phyloP scores from a whole-genome alignment of 2,113 vertebrate species.

The Menura novaehollandiae region DNA sequence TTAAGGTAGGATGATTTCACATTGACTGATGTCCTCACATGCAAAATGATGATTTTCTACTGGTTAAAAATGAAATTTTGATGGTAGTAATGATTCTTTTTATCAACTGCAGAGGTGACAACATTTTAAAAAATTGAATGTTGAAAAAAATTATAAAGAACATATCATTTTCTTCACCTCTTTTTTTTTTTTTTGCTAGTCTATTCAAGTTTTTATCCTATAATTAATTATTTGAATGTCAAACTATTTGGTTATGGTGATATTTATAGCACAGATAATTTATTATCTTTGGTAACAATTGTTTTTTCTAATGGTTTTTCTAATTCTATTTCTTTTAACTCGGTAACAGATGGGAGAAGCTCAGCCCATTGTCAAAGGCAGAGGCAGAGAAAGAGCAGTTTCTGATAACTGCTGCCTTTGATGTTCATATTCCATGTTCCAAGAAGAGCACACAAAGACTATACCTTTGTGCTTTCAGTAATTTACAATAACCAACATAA shows the following conservation, averaged over 20 bases:
- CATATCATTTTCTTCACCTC: rapidly evolving
- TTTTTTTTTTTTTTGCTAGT: neutral
- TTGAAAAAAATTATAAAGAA: neutral
- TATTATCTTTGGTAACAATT: neutral
- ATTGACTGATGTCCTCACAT: neutral
- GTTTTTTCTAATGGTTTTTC: neutral
- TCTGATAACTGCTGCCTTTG: neutral
- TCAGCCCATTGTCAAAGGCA: neutral
- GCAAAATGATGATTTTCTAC: neutral
- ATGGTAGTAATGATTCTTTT: neutral
- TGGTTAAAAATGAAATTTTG: neutral
- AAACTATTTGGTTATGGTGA: neutral
- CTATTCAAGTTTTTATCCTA: neutral
- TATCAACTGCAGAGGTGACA: neutral
- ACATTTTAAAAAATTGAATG: neutral
- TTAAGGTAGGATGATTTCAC: neutral
- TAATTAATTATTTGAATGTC: neutral
- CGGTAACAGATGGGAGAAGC: neutral
- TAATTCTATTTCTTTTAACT: neutral
- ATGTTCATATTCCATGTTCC: neutral
- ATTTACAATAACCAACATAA: conserved; percentile 15
- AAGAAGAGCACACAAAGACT: neutral
- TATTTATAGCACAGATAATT: neutral
- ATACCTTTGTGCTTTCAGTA: conserved; percentile 6
- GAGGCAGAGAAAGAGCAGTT: neutral